phyloP scores from a whole-genome alignment of 2,888 invertebrate species.

The Dryobota labecula region DNA sequence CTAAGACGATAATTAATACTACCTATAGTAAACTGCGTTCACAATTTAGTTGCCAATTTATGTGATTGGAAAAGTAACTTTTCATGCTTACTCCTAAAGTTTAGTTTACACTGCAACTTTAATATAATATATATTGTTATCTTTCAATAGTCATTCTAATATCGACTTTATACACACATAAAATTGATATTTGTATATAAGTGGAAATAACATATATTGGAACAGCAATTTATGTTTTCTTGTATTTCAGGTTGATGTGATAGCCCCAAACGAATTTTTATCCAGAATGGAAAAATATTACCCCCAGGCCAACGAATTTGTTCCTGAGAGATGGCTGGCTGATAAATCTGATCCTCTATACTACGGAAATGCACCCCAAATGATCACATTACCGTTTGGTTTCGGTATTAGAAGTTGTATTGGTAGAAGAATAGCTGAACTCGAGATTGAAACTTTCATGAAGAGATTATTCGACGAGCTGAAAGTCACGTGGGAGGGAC shows the following conservation, averaged over 20 bases:
- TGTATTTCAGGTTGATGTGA: conserved; percentile 92
- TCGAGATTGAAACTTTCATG: conserved; percentile 91
- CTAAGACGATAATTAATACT: neutral
- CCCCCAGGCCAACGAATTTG: conserved; percentile 88
- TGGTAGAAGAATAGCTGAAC: conserved; percentile 93
- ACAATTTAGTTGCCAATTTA: neutral
- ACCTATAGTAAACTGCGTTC: neutral
- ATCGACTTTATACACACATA: neutral
- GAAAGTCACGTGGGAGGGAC: conserved; percentile 82
- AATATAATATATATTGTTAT: neutral
- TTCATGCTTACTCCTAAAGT: too few relatives aligned
- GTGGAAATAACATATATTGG: neutral
- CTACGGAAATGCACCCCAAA: conserved; percentile 89
- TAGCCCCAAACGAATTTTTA: conserved; percentile 93
- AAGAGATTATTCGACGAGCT: conserved; percentile 78
- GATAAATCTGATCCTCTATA: conserved; percentile 85
- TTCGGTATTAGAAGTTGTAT: conserved; percentile 93
- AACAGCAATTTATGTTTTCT: neutral
- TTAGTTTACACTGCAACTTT: neutral
- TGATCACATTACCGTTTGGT: conserved; percentile 92
- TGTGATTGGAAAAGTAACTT: neutral
- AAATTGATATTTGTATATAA: neutral
- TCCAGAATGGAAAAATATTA: conserved; percentile 90
- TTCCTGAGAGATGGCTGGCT: conserved; percentile 93
- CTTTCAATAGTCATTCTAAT: neutral